phyloP scores from a whole-genome alignment of 2,797 vertebrate genomes.

The Lateolabrax maculatus region DNA sequence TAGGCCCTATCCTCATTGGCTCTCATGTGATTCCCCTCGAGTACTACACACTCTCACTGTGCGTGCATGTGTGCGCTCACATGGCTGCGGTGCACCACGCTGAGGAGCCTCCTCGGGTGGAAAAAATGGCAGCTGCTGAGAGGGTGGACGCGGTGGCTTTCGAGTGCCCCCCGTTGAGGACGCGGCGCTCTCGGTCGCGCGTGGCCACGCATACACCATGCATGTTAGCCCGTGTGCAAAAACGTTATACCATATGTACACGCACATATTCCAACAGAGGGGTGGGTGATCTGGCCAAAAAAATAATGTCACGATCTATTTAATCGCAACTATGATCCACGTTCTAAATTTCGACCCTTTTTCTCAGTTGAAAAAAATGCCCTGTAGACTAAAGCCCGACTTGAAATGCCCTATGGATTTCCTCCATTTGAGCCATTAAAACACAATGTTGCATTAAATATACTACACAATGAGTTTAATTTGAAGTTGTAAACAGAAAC shows the following conservation, averaged over 20 bases:
- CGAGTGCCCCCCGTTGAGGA: conserved; percentile 13
- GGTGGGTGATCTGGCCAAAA: too few relatives aligned
- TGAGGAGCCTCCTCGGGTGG: conserved; percentile 36
- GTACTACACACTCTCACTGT: neutral
- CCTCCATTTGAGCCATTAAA: too few relatives aligned
- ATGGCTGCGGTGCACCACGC: conserved; percentile 10
- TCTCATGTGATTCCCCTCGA: conserved; percentile 28
- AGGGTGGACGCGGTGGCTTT: neutral
- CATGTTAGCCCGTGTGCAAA: neutral
- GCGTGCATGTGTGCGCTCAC: conserved; percentile 8
- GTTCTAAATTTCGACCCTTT: too few relatives aligned
- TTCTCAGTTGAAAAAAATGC: too few relatives aligned
- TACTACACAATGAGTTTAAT: too few relatives aligned
- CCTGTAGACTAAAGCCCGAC: too few relatives aligned
- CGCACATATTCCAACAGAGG: neutral
- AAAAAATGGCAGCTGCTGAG: conserved; percentile 36
- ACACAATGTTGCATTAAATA: too few relatives aligned
- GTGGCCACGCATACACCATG: neutral
- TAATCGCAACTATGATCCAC: too few relatives aligned
- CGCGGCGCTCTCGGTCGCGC: neutral
- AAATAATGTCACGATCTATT: too few relatives aligned
- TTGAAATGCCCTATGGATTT: too few relatives aligned
- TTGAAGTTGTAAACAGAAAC: too few relatives aligned
- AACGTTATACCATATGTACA: neutral
- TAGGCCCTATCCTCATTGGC: conserved; percentile 6